Evolutionary conservation across 2,888 invertebrate genomes (phyloP), one percentile per base, ranked within the genome.

Genomic region (Malachius bipustulatus): DNA sequence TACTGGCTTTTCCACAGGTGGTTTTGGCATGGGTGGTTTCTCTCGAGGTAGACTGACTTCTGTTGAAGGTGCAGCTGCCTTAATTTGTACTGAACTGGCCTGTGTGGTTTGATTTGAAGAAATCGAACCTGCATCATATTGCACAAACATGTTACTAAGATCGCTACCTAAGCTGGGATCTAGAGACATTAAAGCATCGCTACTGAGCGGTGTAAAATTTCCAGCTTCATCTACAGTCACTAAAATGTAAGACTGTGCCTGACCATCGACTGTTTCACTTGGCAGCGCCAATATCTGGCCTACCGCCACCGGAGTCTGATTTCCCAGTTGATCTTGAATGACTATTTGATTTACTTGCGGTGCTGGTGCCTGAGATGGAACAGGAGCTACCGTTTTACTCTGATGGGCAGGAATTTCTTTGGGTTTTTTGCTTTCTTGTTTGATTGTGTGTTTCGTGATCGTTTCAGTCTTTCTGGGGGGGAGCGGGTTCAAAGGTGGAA

Each of bases 161-260:
- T 65, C 65, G 2, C 63, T 64, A 8, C 66, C 64, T 26, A 63
- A 55, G 8, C 32, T 28, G 1, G 69, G 67, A 54, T 70, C 69
- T 27, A 69, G 48, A 1, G 68, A 65, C 61, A 78, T 69, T 29
- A 79, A 57, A 3, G 77, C 71, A 39, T 76, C 76, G 49, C 79
- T 77, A 54, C 82, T 81, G 26, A 83, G 67, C 1, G 81, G 79
- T 12, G 76, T 76, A 35, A 78, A 69, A 30, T 75, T 75, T 28
- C 81, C 76, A 36, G 74, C 71, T 45, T 80, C 78, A 47, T 78
- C 77, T n/a, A 79, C 65, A 2, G 74, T 68, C 41, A 83, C 78
- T 16, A 83, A 65, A 55, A 80, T 78, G 54, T 81, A 82, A 1
- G 77, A 75, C 39, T 80, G 79, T 1, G 75, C 71, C 14, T 79